Evolutionary conservation across 2,888 invertebrate species (phyloP), one percentile per base, ranked within the genome.

Genomic region (Xylota segnis): DNA sequence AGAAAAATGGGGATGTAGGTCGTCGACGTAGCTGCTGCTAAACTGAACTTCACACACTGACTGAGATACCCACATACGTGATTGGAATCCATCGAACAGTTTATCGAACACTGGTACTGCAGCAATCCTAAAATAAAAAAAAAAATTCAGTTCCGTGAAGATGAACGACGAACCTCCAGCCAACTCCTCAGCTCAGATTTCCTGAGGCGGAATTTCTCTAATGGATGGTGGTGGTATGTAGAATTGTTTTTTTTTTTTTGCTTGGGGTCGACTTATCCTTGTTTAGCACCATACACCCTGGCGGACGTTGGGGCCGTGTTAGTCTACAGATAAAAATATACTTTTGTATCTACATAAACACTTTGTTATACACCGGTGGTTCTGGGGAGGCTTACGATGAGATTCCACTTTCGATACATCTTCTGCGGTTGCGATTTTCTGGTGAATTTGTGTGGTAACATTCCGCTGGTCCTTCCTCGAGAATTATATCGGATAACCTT

Each of bases 11-110:
- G 70, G 54, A 84, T 84, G 79, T 84, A 79, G 86, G 86, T 86
- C 83, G 82, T 40, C 27, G 23, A 3, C 3, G 52, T 29, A 18
- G 5, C 40, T 47, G 70, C n/a, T 10, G 40, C n/a, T 10, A 32
- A 23, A 23, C 43, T 72, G 81, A 82, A 86, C 86, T 86, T 86
- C 86, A 86, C 86, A 86, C 76, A 86, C 76, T 86, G 81, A 81
- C 86, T 86, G 76, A 86, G 71, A 86, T 82, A 81, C 47, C 84
- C 23, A 47, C 58, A 61, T 70, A 86, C 86, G 86, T 82, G 86
- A 82, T 82, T 72, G 81, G 86, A 86, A 86, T 86, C 27, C 65
- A 84, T 71, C 58, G 75, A 75, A 71, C 63, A 61, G 76, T 79
- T 84, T 79, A 71, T 84, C 70, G 79, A 77, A 75, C 58, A 74